Percentiles rank a stretch among this genome's conserved stretches.
These are phyloP conservation scores for Antheraea yamamai DNA, from an alignment of 2,888 invertebrate genomes.

Conservation along the genomic window DNA sequence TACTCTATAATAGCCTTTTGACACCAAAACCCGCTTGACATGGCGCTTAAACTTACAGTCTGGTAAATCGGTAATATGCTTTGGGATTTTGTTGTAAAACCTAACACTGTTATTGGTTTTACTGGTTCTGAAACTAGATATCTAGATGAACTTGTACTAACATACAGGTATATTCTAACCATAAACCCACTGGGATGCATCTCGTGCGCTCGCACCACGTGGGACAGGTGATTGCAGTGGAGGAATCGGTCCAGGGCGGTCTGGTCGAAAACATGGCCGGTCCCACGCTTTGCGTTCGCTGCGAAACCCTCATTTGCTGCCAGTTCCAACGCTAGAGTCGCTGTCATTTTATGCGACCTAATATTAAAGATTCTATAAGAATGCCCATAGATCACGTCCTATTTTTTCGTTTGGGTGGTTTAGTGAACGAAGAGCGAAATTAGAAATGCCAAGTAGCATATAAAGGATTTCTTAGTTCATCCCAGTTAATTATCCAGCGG, in stretches of 20 bases:
- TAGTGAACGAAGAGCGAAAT: too few species aligned
- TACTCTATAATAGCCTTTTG: too few species aligned
- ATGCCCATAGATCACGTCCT: background rate
- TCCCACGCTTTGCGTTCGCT: slow-evolving; percentile 85
- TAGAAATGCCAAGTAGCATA: too few species aligned
- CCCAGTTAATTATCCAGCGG: too few species aligned
- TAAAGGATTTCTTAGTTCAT: too few species aligned
- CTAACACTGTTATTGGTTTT: too few species aligned
- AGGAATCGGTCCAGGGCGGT: slow-evolving; percentile 87
- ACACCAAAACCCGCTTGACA: too few species aligned
- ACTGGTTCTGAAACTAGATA: too few species aligned
- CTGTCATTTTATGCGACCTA: slow-evolving; percentile 70
- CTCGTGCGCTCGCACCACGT: slow-evolving; percentile 89
- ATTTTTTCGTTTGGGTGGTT: background rate
- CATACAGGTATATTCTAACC: slow-evolving; percentile 59
- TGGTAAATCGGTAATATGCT: too few species aligned
- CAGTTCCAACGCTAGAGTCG: slow-evolving; percentile 76
- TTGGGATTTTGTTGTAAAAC: too few species aligned
- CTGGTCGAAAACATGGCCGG: slow-evolving; percentile 87
- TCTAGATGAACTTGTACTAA: background rate
- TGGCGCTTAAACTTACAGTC: too few species aligned
- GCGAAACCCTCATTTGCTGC: slow-evolving; percentile 85
- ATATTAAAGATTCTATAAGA: background rate
- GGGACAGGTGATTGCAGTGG: slow-evolving; percentile 84
- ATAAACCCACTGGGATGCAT: slow-evolving; percentile 87